Evolutionary conservation across 2,113 vertebrate species (phyloP), one percentile per base, ranked within the genome.

Genomic region (Pan paniscus): DNA sequence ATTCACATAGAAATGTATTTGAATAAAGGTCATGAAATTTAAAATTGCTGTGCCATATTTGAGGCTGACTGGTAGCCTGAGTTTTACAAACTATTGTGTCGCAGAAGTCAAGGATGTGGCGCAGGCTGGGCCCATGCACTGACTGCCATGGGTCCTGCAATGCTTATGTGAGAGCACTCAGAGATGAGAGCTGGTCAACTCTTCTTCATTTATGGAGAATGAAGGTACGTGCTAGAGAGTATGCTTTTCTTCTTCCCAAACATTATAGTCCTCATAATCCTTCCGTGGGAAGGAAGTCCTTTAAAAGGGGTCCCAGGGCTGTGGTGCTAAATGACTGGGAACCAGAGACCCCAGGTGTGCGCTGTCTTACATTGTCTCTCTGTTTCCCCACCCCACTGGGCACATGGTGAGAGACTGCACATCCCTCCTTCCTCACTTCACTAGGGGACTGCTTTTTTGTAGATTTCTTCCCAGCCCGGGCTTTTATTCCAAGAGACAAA

Each of bases 401-500:
- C 52, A 83, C 59, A 10, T 5, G n/a, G 25, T 25, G 8, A 89
- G 32, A 84, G 67, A 40, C 14, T 0, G 11, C 14, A 23, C 0
- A 0, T 13, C 61, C 6, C 0, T 32, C 61, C 61, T n/a, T n/a
- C 38, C 80, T 75, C 17, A 6, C 2, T 59, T 79, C 43, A 38
- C 14, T 27, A 67, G 75, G n/a, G 30, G 13, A 40, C 48, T 73
- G 72, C 48, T 11, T 46, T 90, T 85, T 86, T 43, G 43, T 32
- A 43, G 40, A 50, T 35, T 92, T 92, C 88, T 93, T 78, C 48
- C 40, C 38, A 61, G 55, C 23, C 57, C 40, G 30, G 55, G 27
- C 57, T 82, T 96, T 90, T 52, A 52, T 91, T 93, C 7, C 6
- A 43, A 89, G 68, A 93, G 48, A 90, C 43, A 88, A 90, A 91